Conservation (phyloP, 2,888 invertebrate species). For the Cheiracanthium punctorium region DNA sequence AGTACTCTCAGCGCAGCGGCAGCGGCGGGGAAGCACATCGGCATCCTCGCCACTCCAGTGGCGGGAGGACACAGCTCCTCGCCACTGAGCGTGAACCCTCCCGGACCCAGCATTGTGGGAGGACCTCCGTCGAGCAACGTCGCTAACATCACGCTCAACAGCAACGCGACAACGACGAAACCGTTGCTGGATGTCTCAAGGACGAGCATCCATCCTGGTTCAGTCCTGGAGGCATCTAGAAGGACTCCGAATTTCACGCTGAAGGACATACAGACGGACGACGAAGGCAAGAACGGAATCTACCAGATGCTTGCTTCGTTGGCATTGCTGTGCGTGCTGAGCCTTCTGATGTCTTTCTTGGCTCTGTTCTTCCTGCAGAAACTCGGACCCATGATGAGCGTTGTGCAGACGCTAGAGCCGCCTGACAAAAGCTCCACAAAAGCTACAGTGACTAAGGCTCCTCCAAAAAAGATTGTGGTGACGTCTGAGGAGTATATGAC, state of each 20-base stretch:
- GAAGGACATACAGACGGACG: slow-evolving; percentile 9
- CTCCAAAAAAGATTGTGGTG: slow-evolving; percentile 76
- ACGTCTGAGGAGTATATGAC: slow-evolving; percentile 88
- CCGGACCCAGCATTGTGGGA: slow-evolving; percentile 31
- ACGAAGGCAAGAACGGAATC: slow-evolving; percentile 78
- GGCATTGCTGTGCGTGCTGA: slow-evolving; percentile 89
- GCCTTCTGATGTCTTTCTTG: slow-evolving; percentile 87
- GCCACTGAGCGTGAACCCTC: slow-evolving; percentile 30
- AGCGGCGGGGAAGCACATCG: slow-evolving; percentile 81
- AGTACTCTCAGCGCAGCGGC: slow-evolving; percentile 80
- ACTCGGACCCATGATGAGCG: slow-evolving; percentile 77
- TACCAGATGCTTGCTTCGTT: slow-evolving; percentile 89
- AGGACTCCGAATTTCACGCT: slow-evolving; percentile 61
- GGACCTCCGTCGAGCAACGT: slow-evolving; percentile 62
- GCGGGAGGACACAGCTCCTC: slow-evolving; percentile 35
- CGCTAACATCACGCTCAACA: slow-evolving; percentile 73
- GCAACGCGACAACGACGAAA: slow-evolving; percentile 67
- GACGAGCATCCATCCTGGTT: slow-evolving; percentile 71
- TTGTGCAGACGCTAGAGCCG: slow-evolving; percentile 34
- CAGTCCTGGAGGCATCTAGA: slow-evolving; percentile 70
- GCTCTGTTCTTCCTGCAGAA: slow-evolving; percentile 90
- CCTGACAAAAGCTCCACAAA: slow-evolving; percentile 18
- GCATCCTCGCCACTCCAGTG: slow-evolving; percentile 78
- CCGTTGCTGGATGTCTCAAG: slow-evolving; percentile 70
- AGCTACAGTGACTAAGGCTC: slow-evolving; percentile 24